These are phyloP conservation scores for Heteromurus nitidus DNA, from an alignment of 2,888 invertebrate genomes.

Conservation along the genomic window DNA sequence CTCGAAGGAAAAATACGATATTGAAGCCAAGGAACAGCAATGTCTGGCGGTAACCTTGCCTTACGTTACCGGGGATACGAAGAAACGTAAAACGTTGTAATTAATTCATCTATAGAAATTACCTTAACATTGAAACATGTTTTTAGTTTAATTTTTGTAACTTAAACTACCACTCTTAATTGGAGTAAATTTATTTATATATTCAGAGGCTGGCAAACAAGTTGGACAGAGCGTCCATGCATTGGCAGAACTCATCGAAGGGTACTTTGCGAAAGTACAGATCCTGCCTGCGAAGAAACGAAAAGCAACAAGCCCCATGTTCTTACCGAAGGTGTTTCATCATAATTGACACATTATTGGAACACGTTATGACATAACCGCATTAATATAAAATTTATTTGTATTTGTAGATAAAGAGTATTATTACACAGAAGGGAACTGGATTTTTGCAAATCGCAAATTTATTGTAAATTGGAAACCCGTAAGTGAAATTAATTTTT, in stretches of 20 bases:
- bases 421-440: constrained; percentile 50
- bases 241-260: constrained; percentile 13
- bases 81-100: no score
- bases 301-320: constrained; percentile 35
- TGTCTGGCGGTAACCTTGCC: constrained; percentile 39
- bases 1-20: no score
- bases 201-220: constrained; percentile 44
- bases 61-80: constrained; percentile 16
- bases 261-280: constrained; percentile 33
- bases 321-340: constrained; percentile 54
- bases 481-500: constrained; percentile 26
- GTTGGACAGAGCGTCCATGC: constrained; percentile 37
- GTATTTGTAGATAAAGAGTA: constrained; percentile 45
- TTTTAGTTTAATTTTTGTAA: no score
- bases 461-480: constrained; percentile 54
- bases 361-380: no score
- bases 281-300: constrained; percentile 30
- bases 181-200: no score
- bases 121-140: not conserved
- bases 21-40: no score
- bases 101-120: no score
- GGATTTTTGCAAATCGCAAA: constrained; percentile 50
- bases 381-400: no score
- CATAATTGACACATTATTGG: no score
- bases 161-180: no score